phyloP scores from a whole-genome alignment of 1,140 invertebrate species.

The Brachionus calyciflorus region DNA sequence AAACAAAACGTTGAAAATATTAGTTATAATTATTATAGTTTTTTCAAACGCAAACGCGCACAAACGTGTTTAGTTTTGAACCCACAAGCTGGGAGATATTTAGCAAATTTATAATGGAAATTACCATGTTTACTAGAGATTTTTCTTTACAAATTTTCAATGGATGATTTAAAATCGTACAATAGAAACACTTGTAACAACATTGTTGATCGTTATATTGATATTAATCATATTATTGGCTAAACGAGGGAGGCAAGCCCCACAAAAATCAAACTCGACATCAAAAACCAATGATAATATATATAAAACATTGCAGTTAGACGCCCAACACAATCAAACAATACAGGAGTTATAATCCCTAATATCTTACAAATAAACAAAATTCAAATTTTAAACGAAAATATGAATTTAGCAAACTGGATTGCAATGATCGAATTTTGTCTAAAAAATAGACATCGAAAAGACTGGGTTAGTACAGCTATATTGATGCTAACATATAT shows the following conservation, averaged over 20 bases:
- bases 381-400: slow-evolving; percentile 5
- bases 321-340: slow-evolving; percentile 6
- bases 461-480: not conserved
- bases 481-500: not conserved
- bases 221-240: not conserved
- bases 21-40: not conserved
- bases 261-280: not conserved
- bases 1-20: not conserved
- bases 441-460: slow-evolving; percentile 19
- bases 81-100: not conserved
- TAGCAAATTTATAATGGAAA: slow-evolving; percentile 6
- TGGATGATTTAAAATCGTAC: slow-evolving; percentile 10
- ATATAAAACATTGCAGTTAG: not conserved
- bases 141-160: not conserved
- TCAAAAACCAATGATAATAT: slow-evolving; percentile 1
- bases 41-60: slow-evolving; percentile 5
- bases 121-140: not conserved
- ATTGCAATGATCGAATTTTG: not conserved
- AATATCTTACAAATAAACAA: slow-evolving; percentile 1
- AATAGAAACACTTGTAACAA: not conserved
- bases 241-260: not conserved
- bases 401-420: not conserved
- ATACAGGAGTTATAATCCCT: not conserved
- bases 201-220: not conserved
- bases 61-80: slow-evolving; percentile 2